phyloP scores from a whole-genome alignment of 2,113 vertebrate species.

The Pituophis catenifer region DNA sequence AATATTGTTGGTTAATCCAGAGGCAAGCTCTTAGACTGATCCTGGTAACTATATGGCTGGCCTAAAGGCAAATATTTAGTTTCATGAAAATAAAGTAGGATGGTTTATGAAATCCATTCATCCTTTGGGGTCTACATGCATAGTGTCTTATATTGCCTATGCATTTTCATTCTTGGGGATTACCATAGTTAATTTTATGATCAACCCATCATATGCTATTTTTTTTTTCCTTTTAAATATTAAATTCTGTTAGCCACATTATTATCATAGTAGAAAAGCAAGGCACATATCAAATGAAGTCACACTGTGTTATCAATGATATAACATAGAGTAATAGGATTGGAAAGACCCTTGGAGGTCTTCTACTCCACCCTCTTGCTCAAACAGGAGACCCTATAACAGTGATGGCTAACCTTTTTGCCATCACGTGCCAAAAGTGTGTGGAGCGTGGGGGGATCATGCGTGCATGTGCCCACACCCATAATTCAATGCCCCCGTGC shows the following conservation, averaged over 20 bases:
- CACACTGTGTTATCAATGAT: background rate
- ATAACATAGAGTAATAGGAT: too few relatives aligned
- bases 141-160: background rate
- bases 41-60: background rate
- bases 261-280: background rate
- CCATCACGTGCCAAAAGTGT: too few relatives aligned
- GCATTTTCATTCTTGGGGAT: background rate
- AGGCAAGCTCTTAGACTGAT: background rate
- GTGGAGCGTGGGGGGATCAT: too few relatives aligned
- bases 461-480: too few relatives aligned
- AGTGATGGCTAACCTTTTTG: too few relatives aligned
- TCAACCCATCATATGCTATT: background rate
- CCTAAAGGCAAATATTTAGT: background rate
- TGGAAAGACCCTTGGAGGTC: too few relatives aligned
- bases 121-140: background rate
- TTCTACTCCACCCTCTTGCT: too few relatives aligned
- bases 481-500: too few relatives aligned
- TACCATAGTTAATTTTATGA: background rate
- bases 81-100: background rate
- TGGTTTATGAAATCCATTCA: background rate
- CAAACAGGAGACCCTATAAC: too few relatives aligned
- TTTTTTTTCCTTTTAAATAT: background rate
- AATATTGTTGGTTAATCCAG: background rate
- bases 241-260: background rate
- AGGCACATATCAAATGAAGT: background rate